These are phyloP conservation scores for Forbesichthys papilliferus DNA, from an alignment of 2,113 vertebrate genomes.

Conservation along the genomic window DNA sequence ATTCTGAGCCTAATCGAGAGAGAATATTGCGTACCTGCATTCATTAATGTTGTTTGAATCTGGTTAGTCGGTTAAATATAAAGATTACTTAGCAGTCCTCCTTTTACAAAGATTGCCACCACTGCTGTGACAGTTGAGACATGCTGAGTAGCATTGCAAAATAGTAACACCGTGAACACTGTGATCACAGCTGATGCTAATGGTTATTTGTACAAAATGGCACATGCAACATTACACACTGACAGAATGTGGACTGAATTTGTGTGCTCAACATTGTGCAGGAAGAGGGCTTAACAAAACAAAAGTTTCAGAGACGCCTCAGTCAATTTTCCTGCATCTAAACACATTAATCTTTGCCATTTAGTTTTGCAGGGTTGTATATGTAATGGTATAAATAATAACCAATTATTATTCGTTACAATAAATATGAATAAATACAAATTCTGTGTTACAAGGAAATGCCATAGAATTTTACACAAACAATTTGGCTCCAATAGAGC, in stretches of 20 bases:
- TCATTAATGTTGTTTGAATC: background rate
- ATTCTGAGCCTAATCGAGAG: constrained; percentile 33
- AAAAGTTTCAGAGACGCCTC: constrained; percentile 24
- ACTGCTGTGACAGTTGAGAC: constrained; percentile 5
- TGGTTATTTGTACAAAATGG: constrained; percentile 5
- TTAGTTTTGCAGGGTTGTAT: constrained; percentile 35
- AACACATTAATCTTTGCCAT: constrained; percentile 2
- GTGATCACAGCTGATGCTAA: background rate
- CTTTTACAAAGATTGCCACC: background rate
- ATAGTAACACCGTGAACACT: background rate
- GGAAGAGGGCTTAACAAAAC: constrained; percentile 1
- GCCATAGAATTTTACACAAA: constrained; percentile 3
- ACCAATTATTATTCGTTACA: constrained; percentile 58
- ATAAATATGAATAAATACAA: constrained; percentile 77
- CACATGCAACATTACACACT: background rate
- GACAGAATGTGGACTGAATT: constrained; percentile 7
- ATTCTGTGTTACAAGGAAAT: constrained; percentile 29
- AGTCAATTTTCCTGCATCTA: constrained; percentile 45
- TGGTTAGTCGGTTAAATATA: background rate
- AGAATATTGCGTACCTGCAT: constrained; percentile 50
- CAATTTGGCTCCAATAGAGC: constrained; percentile 8
- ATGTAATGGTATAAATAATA: constrained; percentile 72
- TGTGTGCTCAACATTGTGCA: background rate
- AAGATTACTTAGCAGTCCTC: constrained; percentile 1
- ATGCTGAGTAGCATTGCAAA: constrained; percentile 2